Evolutionary conservation across 2,113 vertebrate genomes (phyloP).

Genomic region (Mionectes macconnelli): DNA sequence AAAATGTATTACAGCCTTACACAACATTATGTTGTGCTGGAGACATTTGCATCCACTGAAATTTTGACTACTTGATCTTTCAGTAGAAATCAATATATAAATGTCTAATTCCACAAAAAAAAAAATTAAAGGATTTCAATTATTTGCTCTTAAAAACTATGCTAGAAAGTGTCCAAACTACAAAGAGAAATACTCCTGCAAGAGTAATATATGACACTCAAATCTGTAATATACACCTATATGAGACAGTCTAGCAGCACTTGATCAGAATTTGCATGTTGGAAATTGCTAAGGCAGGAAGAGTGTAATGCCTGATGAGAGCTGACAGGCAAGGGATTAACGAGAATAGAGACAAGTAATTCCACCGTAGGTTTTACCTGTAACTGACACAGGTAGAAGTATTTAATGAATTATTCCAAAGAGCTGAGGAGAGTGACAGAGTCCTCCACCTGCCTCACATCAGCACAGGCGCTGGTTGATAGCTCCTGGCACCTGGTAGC

Average conservation of each 20-base stretch:
- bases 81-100: background rate
- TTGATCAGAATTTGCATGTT: slow-evolving; percentile 49
- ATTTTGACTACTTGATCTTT: background rate
- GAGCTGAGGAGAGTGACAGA: background rate
- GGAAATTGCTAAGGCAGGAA: background rate
- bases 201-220: slow-evolving; percentile 17
- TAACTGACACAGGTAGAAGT: slow-evolving; percentile 45
- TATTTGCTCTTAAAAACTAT: background rate
- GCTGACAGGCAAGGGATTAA: slow-evolving; percentile 63
- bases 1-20: background rate
- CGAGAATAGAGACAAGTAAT: slow-evolving; percentile 33
- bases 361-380: background rate
- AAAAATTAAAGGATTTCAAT: background rate
- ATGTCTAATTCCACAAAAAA: background rate
- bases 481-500: background rate
- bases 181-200: background rate
- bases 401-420: slow-evolving; percentile 37
- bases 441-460: background rate
- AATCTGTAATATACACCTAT: background rate
- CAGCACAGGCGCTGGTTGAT: slow-evolving; percentile 6
- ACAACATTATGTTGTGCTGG: background rate
- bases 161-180: background rate
- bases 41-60: background rate
- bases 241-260: background rate
- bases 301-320: slow-evolving; percentile 49